Evolutionary conservation across 2,113 vertebrate species (phyloP).

Genomic region (Promerops cafer): DNA sequence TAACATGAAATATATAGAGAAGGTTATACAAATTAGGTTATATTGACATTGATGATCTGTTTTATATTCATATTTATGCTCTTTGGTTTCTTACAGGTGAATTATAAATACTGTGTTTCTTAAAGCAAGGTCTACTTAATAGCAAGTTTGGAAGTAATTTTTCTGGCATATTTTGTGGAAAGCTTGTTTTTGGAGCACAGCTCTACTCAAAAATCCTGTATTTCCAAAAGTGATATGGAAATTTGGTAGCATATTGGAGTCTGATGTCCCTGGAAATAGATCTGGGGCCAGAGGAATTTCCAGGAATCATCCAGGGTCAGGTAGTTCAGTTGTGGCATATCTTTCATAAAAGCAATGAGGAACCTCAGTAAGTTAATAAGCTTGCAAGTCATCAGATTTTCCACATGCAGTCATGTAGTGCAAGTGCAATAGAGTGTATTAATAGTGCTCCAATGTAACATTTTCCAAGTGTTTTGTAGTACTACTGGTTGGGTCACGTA

Average conservation of each 20-base stretch:
- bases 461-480: slow-evolving; percentile 52
- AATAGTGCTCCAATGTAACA: slow-evolving; percentile 30
- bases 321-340: neutral
- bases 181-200: neutral
- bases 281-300: neutral
- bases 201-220: neutral
- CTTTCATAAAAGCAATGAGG: neutral
- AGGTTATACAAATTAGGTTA: neutral
- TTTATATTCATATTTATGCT: neutral
- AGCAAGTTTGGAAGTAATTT: neutral
- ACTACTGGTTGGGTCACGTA: slow-evolving; percentile 8
- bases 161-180: neutral
- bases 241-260: neutral
- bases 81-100: neutral
- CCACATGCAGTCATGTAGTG: neutral
- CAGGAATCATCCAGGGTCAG: neutral
- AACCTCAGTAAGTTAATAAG: neutral
- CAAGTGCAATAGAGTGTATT: slow-evolving; percentile 10
- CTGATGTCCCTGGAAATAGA: neutral
- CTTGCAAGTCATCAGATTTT: slow-evolving; percentile 15
- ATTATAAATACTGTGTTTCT: neutral
- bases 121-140: neutral
- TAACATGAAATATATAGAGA: neutral
- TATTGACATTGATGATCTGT: neutral
- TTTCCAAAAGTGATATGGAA: neutral